Percentiles rank a stretch among this genome's conserved stretches.
These are phyloP conservation scores for Eudemis profundana DNA, from an alignment of 2,888 invertebrate species.

Conservation along the genomic window DNA sequence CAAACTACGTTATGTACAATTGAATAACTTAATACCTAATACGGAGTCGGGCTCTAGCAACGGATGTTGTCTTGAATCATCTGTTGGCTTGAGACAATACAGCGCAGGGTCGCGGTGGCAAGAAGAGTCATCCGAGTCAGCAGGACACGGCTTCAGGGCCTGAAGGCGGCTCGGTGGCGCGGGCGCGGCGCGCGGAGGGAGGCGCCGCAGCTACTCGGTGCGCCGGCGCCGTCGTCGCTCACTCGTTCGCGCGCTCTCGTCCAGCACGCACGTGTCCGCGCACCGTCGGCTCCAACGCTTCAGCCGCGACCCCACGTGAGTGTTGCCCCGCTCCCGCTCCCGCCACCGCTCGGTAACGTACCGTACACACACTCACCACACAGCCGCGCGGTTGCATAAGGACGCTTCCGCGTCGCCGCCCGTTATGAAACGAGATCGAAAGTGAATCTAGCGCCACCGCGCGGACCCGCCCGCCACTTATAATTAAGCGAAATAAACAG, in stretches of 20 bases:
- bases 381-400: slow-evolving; percentile 38
- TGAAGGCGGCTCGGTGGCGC: slow-evolving; percentile 46
- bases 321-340: slow-evolving; percentile 53
- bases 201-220: slow-evolving; percentile 36
- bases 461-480: slow-evolving; percentile 30
- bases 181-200: slow-evolving; percentile 36
- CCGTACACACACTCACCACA: slow-evolving; percentile 53
- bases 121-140: slow-evolving; percentile 30
- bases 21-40: background rate
- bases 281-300: slow-evolving; percentile 45
- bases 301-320: slow-evolving; percentile 43
- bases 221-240: slow-evolving; percentile 59
- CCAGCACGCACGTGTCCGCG: slow-evolving; percentile 65
- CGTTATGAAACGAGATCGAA: slow-evolving; percentile 44
- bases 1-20: background rate
- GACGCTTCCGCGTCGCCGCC: slow-evolving; percentile 33
- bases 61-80: slow-evolving; percentile 45
- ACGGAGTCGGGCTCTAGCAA: slow-evolving; percentile 48
- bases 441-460: slow-evolving; percentile 43
- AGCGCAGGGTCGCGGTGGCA: slow-evolving; percentile 25
- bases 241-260: slow-evolving; percentile 68
- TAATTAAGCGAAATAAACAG: slow-evolving; percentile 51
- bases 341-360: slow-evolving; percentile 65
- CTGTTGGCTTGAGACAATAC: slow-evolving; percentile 20
- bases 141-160: slow-evolving; percentile 43